Base-by-base conservation (phyloP, 2,113 vertebrate species). In the Thunnus maccoyii region DNA sequence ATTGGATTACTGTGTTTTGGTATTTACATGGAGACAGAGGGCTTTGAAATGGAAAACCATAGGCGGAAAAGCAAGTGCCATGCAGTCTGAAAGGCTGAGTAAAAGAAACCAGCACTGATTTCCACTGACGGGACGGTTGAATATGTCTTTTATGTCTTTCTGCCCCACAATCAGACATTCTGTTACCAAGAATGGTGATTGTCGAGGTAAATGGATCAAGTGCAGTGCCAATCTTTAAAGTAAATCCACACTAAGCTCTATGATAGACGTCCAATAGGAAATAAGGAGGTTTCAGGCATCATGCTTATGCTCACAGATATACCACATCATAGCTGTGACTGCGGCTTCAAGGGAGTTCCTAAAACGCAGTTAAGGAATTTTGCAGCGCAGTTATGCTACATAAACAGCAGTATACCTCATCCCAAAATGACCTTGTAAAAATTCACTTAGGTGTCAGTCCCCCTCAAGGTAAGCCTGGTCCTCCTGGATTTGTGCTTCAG, bases 41-140 rank as follows among this genome's bases (percentile, higher is more conserved):
- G 92, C 92, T 94, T 92, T 94, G 93, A 94, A 95, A 94, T 94
- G 87, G 91, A 94, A 93, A 94, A 93, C 93, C 91, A 92, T 93
- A 89, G 92, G 90, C 91, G 91, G 92, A 90, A 91, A 93, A 87
- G 90, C 91, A 94, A 93, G 91, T 93, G 91, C 90, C 88, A 88
- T 83, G 91, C 88, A 91, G 92, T 94, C 91, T 94, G 92, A 91
- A 84, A 86, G 91, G 88, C 81, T 67, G 76, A 81, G 81, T 92
- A 91, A 92, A 83, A 84, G 90, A 90, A 94, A 91, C 87, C 92
- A 90, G 88, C 63, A 27, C 88, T 91, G 88, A 93, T 93, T 93
- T 93, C 82, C 86, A 88, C 86, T 88, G 89, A 90, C 79, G 82
- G 84, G 88, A 91, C 3, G 75, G 84, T 89, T 86, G 89, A 91